Percentiles rank a stretch among this genome's conserved stretches.
Evolutionary conservation across 2,797 vertebrate species (phyloP).

Genomic region (Pseudotriccus pelzelni): DNA sequence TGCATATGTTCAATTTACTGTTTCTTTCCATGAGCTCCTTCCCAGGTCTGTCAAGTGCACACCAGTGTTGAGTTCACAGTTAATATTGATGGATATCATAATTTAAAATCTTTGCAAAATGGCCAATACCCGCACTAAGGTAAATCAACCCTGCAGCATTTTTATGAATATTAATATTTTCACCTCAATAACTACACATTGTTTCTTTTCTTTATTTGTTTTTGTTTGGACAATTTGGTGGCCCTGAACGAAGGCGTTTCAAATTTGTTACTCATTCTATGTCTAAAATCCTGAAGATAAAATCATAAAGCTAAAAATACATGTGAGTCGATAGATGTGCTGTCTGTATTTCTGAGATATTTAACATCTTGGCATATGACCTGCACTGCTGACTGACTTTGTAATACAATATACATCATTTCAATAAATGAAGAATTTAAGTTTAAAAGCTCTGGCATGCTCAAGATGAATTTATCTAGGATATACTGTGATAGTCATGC

Average conservation of each 20-base stretch:
- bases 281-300: not conserved
- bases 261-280: not conserved
- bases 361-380: not conserved
- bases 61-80: not conserved
- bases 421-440: not conserved
- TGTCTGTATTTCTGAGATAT: not conserved
- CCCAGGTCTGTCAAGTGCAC: not conserved
- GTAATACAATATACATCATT: not conserved
- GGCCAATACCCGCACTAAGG: not conserved
- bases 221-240: not conserved
- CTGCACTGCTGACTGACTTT: not conserved
- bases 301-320: not conserved
- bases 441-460: not conserved
- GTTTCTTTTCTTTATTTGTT: not conserved
- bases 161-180: not conserved
- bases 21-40: not conserved
- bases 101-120: not conserved
- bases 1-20: not conserved
- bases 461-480: not conserved
- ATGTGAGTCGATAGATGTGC: not conserved
- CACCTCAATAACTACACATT: not conserved
- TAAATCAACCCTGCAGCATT: not conserved
- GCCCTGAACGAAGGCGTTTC: not conserved
- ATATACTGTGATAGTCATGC: not conserved
- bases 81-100: not conserved